Evolutionary conservation across 2,888 invertebrate species (phyloP), one percentile per base, ranked within the genome.

Genomic region (Crocallis elinguaria): DNA sequence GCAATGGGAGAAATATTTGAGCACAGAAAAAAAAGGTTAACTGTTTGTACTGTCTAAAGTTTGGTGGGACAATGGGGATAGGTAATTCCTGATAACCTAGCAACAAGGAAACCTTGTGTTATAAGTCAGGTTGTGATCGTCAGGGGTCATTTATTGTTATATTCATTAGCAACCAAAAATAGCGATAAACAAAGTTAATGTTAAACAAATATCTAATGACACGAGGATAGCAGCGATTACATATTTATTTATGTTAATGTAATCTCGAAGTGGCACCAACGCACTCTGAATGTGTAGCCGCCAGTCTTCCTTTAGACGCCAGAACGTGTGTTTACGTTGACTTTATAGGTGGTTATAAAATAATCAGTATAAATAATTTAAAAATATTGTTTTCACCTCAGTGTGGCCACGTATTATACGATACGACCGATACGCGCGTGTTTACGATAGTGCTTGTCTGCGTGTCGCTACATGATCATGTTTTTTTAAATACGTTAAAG

Each of bases 181-280:
- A 23, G 37, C 8, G 36, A 43, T 52, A 36, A 53, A 30, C 17
- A 54, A 50, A 59, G 57, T 66, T 63, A 56, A 64, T 64, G 64
- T 64, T 67, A 61, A 60, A 63, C 68, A 69, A 77, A 75, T 62
- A 70, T 61, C 29, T 49, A 61, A 64, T 62, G 65, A 69, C 61
- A 71, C 36, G 55, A 58, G 57, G 67, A 66, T 69, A 68, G 54
- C 54, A 55, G 60, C 62, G 62, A 70, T 75, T 69, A 69, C 66
- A 59, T 74, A 79, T 82, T 79, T 54, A 82, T 75, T 71, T 77
- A 81, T 82, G 77, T 67, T 72, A 81, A 82, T 80, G 64, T 69
- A 71, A 74, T 74, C 72, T 68, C 60, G 56, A 64, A 72, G 67
- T 58, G 48, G 33, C 23, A 45, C 49, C 49, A 61, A 59, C 66